These are phyloP conservation scores for Calidris pygmaea DNA, from an alignment of 2,113 vertebrate species.

Conservation along the genomic window DNA sequence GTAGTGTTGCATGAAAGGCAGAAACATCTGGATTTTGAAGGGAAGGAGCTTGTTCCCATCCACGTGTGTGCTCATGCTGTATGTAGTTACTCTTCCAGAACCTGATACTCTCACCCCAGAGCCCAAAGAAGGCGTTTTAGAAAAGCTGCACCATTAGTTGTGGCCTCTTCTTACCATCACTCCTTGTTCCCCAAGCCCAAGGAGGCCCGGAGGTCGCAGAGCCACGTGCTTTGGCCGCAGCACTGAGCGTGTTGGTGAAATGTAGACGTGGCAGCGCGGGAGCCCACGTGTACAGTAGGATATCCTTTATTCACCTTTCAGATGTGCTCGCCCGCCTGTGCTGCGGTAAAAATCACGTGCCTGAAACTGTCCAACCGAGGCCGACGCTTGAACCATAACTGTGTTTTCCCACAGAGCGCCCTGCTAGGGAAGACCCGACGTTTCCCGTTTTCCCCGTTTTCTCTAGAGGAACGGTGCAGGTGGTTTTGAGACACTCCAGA, in stretches of 20 bases:
- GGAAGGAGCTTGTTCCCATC: neutral
- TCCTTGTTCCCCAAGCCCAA: neutral
- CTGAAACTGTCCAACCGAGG: conserved; percentile 50
- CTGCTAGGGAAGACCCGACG: neutral
- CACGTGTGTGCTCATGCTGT: rapidly evolving
- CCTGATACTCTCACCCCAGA: neutral
- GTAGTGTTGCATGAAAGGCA: neutral
- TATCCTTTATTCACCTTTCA: conserved; percentile 52
- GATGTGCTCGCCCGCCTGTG: neutral
- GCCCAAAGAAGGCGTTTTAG: neutral
- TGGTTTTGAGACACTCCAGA: neutral
- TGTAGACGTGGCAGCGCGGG: neutral
- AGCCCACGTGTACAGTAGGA: conserved; percentile 28
- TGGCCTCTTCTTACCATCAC: neutral
- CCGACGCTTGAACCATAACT: neutral
- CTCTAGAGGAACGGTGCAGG: neutral
- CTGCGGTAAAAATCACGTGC: conserved; percentile 46
- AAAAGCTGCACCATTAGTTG: neutral
- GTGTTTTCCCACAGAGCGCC: neutral
- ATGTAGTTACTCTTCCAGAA: neutral
- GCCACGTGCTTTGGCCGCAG: neutral
- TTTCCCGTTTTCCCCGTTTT: neutral
- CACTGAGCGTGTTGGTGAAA: neutral
- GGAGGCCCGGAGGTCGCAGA: neutral
- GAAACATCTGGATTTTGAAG: neutral